These are phyloP conservation scores for Capromys pilorides DNA, from an alignment of 2,797 vertebrate genomes.

Conservation along the genomic window DNA sequence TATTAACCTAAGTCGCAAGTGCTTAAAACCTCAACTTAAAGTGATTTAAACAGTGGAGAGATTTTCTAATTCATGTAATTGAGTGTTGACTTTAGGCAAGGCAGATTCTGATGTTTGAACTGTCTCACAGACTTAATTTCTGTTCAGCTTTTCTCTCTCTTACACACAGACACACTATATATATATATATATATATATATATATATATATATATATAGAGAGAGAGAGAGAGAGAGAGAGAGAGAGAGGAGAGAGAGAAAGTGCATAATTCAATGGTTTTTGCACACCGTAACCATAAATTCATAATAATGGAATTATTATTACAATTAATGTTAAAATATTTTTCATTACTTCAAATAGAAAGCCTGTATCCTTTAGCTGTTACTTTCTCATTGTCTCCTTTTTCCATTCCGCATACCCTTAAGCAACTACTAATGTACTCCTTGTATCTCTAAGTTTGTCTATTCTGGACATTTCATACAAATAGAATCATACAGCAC, in stretches of 20 bases:
- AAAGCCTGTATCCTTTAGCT: not conserved
- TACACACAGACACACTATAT: no score
- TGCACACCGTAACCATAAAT: not conserved
- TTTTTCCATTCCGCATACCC: not conserved
- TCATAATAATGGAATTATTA: not conserved
- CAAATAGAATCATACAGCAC: not conserved
- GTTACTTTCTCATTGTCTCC: not conserved
- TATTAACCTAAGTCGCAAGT: not conserved
- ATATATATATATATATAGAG: not conserved
- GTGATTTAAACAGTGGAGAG: not conserved
- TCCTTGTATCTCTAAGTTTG: not conserved
- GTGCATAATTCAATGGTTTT: not conserved
- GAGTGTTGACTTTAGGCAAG: not conserved
- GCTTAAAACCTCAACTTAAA: slow-evolving; percentile 7
- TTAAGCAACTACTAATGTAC: not conserved
- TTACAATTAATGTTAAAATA: not conserved
- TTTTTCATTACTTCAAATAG: not conserved
- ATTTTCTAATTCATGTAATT: not conserved
- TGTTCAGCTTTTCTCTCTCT: not conserved
- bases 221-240: no score
- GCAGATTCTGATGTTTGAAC: not conserved
- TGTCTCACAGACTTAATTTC: not conserved
- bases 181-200: no score
- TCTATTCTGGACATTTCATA: not conserved
- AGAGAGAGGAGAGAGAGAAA: no score